Conservation (phyloP, 2,113 vertebrate genomes). For the Tursiops truncatus region DNA sequence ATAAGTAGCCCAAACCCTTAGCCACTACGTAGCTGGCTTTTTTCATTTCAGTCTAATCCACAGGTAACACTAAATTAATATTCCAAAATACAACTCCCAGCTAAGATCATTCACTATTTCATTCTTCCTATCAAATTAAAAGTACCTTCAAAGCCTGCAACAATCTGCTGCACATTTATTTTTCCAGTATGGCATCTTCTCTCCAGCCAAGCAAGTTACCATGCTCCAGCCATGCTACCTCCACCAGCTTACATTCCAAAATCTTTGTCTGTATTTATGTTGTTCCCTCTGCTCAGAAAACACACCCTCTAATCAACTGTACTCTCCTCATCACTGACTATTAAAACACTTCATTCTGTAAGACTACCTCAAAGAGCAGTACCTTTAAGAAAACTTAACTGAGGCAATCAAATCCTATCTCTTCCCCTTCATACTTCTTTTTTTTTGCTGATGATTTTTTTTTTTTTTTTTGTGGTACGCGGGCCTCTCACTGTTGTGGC, state of each 20-base stretch:
- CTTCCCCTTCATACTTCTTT: not conserved
- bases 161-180: not conserved
- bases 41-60: slow-evolving; percentile 12
- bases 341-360: not conserved
- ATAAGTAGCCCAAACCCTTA: not conserved
- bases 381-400: slow-evolving; percentile 6
- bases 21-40: not conserved
- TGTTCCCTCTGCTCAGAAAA: slow-evolving; percentile 1
- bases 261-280: not conserved
- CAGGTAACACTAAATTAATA: not conserved
- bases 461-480: too few species aligned
- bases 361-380: not conserved
- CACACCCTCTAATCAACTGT: not conserved
- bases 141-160: not conserved
- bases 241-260: not conserved
- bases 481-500: too few species aligned
- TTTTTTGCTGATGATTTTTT: not conserved
- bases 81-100: not conserved
- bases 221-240: not conserved
- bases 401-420: not conserved
- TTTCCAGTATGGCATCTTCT: not conserved
- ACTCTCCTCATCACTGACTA: not conserved
- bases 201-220: not conserved
- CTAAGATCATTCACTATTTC: not conserved
- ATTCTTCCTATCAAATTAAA: not conserved